Evolutionary conservation across 1,140 invertebrate species (phyloP), one percentile per base, ranked within the genome.

Genomic region (Aphaenogaster floridana): DNA sequence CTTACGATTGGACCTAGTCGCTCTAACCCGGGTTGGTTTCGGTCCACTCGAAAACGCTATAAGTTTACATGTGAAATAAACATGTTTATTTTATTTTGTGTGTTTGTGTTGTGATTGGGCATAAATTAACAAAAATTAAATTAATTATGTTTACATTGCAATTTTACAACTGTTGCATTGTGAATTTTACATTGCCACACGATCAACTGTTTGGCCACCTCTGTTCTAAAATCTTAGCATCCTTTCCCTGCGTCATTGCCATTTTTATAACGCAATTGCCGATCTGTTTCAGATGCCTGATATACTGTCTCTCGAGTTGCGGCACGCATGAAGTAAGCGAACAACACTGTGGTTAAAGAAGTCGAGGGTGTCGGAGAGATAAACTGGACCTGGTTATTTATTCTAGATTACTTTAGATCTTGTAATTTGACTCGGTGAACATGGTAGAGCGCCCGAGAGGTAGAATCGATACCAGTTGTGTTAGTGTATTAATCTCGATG

Each of bases 401-500:
- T 48, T 9, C 5, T 3, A 21, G 0, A 69, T n/a, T 0, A 48
- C 34, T 69, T 76, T 50, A 28, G 15, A 50, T 36, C 5, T 72
- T 74, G 17, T 36, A 48, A 74, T 13, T 52, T 11, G 1, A 50
- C 7, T 39, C 1, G 28, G 28, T 13, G 64, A 34, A 66, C 89
- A 93, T 92, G 92, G 89, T 13, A 87, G 34, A 28, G n/a, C 17
- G 61, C 39, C 61, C n/a, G 45, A 76, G 17, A 84, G 66, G 89
- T 68, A 42, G 63, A 63, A 61, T n/a, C 11, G 11, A 83, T 71
- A 28, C 50, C 8, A 34, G 3, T 68, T 72, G 39, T 78, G 72
- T 71, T 36, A 57, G 3, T 57, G 84, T 86, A 63, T 91, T 90
- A 86, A 89, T 83, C 78, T 87, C 71, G 91, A 87, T 64, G 77